phyloP scores from a whole-genome alignment of 2,888 invertebrate species.

The Melieria picta region DNA sequence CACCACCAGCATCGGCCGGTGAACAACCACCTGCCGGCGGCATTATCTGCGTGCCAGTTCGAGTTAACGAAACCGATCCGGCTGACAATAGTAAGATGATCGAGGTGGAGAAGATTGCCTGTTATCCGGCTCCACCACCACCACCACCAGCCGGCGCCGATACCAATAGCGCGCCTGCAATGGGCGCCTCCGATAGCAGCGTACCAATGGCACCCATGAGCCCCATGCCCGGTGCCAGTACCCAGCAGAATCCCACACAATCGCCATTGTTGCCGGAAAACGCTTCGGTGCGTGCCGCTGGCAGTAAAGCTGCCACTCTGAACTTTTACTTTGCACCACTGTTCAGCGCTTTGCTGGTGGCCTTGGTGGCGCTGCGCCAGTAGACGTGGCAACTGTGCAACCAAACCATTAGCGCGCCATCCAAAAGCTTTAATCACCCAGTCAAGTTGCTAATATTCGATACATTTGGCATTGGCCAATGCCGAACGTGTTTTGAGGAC shows the following conservation, averaged over 20 bases:
- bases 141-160: slow-evolving; percentile 46
- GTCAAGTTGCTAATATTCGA: too few relatives aligned
- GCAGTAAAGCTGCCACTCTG: neutral
- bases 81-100: slow-evolving; percentile 58
- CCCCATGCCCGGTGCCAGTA: slow-evolving; percentile 44
- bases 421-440: too few relatives aligned
- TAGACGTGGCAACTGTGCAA: neutral
- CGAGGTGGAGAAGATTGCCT: slow-evolving; percentile 61
- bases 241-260: slow-evolving; percentile 41
- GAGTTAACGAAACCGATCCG: slow-evolving; percentile 64
- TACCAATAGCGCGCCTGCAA: slow-evolving; percentile 32
- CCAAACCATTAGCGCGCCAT: too few relatives aligned
- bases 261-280: slow-evolving; percentile 18
- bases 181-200: slow-evolving; percentile 35
- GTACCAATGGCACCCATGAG: slow-evolving; percentile 52
- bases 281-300: slow-evolving; percentile 3
- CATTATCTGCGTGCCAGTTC: slow-evolving; percentile 61
- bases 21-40: slow-evolving; percentile 50
- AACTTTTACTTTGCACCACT: neutral
- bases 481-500: too few relatives aligned
- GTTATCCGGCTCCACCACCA: slow-evolving; percentile 60
- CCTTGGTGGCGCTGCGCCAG: slow-evolving; percentile 22
- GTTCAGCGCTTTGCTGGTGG: slow-evolving; percentile 15
- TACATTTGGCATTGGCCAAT: too few relatives aligned
- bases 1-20: slow-evolving; percentile 36